Evolutionary conservation across 2,113 vertebrate species (phyloP).

Genomic region (Grallaria varia): DNA sequence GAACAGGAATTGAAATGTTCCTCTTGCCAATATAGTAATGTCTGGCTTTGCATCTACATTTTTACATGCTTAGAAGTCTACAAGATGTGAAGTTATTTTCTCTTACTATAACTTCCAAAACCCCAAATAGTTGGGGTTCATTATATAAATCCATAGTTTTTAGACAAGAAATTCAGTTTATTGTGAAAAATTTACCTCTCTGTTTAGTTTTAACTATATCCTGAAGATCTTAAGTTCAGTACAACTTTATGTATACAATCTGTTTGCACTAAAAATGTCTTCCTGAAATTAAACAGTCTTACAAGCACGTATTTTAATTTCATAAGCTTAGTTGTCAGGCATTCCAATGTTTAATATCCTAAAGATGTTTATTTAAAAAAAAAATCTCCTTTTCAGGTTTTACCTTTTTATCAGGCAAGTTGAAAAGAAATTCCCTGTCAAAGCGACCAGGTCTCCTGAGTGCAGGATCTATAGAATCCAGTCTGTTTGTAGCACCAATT

Average conservation of each 20-base stretch:
- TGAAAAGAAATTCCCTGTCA: conserved; percentile 99
- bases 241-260: background rate
- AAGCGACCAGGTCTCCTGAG: conserved; percentile 99
- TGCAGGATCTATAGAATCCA: conserved; percentile 99
- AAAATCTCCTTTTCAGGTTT: background rate
- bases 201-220: background rate
- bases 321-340: background rate
- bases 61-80: background rate
- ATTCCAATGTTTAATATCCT: background rate
- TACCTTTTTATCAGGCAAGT: conserved; percentile 96
- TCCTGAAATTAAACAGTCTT: background rate
- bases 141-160: background rate
- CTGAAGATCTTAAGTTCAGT: background rate
- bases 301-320: background rate
- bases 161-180: background rate
- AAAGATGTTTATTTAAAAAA: background rate
- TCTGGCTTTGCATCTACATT: background rate
- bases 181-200: background rate
- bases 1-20: background rate
- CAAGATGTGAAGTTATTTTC: background rate
- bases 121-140: background rate
- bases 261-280: background rate
- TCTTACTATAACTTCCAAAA: background rate
- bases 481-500: conserved; percentile 99
- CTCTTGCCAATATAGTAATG: background rate